phyloP scores from a whole-genome alignment of 2,797 vertebrate genomes.

The Ataeniobius toweri region DNA sequence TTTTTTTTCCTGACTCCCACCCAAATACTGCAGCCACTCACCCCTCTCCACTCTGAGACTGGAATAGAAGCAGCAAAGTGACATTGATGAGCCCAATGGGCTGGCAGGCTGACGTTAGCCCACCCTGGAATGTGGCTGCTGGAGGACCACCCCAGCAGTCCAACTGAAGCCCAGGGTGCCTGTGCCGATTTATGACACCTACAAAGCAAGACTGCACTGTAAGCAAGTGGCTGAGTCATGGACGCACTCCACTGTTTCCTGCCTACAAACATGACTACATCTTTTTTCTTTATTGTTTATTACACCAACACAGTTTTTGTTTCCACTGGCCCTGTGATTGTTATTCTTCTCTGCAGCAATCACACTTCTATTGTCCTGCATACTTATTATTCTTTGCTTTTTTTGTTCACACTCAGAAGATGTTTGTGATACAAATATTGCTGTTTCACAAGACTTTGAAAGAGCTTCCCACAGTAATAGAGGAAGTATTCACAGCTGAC shows the following conservation, averaged over 20 bases:
- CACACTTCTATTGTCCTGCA: slow-evolving; percentile 4
- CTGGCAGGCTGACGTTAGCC: slow-evolving; percentile 67
- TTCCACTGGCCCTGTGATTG: slow-evolving; percentile 4
- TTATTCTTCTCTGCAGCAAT: slow-evolving; percentile 13
- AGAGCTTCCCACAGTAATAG: neutral
- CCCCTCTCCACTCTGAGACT: slow-evolving; percentile 60
- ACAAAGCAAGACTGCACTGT: slow-evolving; percentile 53
- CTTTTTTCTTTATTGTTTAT: slow-evolving; percentile 19
- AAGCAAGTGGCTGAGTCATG: slow-evolving; percentile 54
- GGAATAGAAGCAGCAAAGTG: slow-evolving; percentile 76
- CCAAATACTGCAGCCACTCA: slow-evolving; percentile 55
- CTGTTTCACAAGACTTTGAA: neutral
- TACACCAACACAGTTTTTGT: slow-evolving; percentile 19
- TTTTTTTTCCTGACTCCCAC: slow-evolving; percentile 49
- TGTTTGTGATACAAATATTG: slow-evolving; percentile 4
- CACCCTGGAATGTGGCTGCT: slow-evolving; percentile 68
- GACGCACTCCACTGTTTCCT: slow-evolving; percentile 37
- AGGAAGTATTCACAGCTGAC: neutral
- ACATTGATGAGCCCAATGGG: slow-evolving; percentile 69
- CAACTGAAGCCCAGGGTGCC: slow-evolving; percentile 51
- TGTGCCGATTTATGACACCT: slow-evolving; percentile 69
- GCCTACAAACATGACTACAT: slow-evolving; percentile 27
- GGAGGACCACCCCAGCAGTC: slow-evolving; percentile 73
- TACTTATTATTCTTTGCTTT: neutral
- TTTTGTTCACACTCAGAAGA: slow-evolving; percentile 1